Conservation (phyloP, 2,888 invertebrate species). For the Exocentrus adspersus region DNA sequence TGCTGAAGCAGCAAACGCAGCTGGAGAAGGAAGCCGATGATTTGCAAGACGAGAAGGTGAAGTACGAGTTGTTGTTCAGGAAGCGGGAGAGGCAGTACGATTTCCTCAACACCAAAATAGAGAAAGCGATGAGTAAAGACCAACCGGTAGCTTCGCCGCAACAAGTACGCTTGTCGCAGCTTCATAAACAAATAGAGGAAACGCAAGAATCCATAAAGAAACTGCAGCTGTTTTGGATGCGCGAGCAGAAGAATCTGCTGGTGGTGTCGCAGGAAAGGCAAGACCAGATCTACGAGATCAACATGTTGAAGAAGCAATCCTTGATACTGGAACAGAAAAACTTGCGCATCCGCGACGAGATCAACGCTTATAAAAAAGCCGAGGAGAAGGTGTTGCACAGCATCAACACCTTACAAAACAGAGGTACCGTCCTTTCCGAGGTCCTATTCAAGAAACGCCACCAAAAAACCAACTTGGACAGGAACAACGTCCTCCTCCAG, state of each 20-base stretch:
- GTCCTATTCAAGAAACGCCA: conserved; percentile 68
- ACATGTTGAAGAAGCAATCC: conserved; percentile 75
- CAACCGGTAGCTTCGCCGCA: conserved; percentile 66
- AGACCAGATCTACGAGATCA: conserved; percentile 74
- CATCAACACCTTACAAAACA: conserved; percentile 71
- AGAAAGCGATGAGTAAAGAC: conserved; percentile 64
- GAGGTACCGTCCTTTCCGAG: conserved; percentile 69
- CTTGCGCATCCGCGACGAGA: conserved; percentile 73
- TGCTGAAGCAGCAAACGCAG: conserved; percentile 56
- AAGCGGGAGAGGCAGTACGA: conserved; percentile 67
- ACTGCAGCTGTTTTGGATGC: conserved; percentile 79
- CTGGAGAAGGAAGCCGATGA: conserved; percentile 63
- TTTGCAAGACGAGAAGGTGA: conserved; percentile 63
- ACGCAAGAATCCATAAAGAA: conserved; percentile 71
- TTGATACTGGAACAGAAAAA: conserved; percentile 79
- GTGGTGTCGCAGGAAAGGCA: conserved; percentile 75
- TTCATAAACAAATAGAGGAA: conserved; percentile 74
- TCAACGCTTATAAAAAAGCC: conserved; percentile 68
- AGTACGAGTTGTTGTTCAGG: conserved; percentile 62
- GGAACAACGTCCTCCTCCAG: conserved; percentile 67
- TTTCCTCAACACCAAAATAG: conserved; percentile 66
- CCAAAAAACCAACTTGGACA: conserved; percentile 67
- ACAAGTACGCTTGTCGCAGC: conserved; percentile 71
- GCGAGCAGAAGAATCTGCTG: conserved; percentile 78
- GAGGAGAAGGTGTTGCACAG: conserved; percentile 69